Base-by-base conservation (phyloP, 2,888 invertebrate species). In the Anthophora plumipes region DNA sequence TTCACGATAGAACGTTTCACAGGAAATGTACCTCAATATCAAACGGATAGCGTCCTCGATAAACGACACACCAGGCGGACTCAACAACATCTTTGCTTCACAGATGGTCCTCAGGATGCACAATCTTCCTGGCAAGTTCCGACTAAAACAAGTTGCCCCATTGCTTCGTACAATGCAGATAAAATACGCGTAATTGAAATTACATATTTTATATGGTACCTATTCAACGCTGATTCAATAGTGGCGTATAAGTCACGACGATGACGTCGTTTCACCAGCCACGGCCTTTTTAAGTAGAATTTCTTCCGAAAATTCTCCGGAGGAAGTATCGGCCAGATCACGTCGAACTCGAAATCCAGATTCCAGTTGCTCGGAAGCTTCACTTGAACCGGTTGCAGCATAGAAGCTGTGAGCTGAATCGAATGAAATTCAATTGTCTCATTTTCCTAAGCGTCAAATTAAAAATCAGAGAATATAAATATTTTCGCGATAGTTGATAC, bases 71-170 rank as follows among this genome's bases (percentile, higher is more conserved):
- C 96, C 96, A 12, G 94, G 94, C 0, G 95, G 94, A 31, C 95
- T 94, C 69, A 96, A 92, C 87, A 95, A 93, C 79, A 93, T 93
- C 74, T 94, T 94, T 7, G 95, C 95, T 89, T 97, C 97, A 89
- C 97, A 97, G 77, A 97, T 95, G 77, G 95, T 95, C 85, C 95
- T 94, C 89, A 96, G 94, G 66, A 96, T 92, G 91, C 97, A 97
- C 22, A 94, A 93, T 43, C 94, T 94, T 0, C 96, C 96, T 83
- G 96, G 95, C n/a, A 96, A 90, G 60, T 95, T 95, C 88, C 94
- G 94, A 67, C 96, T 96, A 91, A 83, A 94, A 94, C 82, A 11
- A 52, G 20, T 61, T 46, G 17, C 31, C 39, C 22, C 9, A n/a
- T 43, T 43, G 25, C 17, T 25, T 0, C 17, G 46, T 22, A 7